Conservation (phyloP, 2,113 vertebrate species). For the Tachysurus vachellii region DNA sequence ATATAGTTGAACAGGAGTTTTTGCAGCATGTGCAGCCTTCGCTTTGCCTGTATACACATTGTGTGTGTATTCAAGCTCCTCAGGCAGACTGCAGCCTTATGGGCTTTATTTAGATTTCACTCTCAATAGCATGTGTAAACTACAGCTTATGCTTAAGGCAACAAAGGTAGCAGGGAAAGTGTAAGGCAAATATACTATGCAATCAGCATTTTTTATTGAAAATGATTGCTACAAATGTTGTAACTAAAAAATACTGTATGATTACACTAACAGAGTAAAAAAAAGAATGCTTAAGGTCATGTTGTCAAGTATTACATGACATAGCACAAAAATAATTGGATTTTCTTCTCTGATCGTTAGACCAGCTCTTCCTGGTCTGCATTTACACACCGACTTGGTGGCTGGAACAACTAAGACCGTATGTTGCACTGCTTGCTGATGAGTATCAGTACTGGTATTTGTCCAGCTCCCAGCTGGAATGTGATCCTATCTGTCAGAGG, state of each 20-base stretch:
- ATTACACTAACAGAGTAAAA: not conserved
- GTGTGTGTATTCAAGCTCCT: not conserved
- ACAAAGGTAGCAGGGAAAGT: not conserved
- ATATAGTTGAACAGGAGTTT: not conserved
- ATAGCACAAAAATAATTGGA: not conserved
- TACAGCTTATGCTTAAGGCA: not conserved
- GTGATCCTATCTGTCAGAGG: slow-evolving; percentile 37
- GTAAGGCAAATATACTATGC: not conserved
- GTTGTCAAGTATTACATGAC: not conserved
- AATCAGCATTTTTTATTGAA: not conserved
- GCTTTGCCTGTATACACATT: not conserved
- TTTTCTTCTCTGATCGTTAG: not conserved
- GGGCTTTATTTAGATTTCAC: not conserved
- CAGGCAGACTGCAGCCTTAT: not conserved
- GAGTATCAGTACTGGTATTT: slow-evolving; percentile 34
- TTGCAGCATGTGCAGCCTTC: not conserved
- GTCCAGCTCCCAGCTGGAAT: not conserved
- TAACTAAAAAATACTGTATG: not conserved
- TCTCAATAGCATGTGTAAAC: not conserved
- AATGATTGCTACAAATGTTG: not conserved
- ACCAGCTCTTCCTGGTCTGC: not conserved
- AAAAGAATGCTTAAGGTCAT: not conserved
- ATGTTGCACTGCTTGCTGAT: slow-evolving; percentile 15
- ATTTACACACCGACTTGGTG: not conserved
- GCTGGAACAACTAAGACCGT: not conserved